A percentile compares a stretch with the other conserved stretches of the same genome.
Conservation (phyloP, 2,113 vertebrate genomes). For the Cololabis saira region DNA sequence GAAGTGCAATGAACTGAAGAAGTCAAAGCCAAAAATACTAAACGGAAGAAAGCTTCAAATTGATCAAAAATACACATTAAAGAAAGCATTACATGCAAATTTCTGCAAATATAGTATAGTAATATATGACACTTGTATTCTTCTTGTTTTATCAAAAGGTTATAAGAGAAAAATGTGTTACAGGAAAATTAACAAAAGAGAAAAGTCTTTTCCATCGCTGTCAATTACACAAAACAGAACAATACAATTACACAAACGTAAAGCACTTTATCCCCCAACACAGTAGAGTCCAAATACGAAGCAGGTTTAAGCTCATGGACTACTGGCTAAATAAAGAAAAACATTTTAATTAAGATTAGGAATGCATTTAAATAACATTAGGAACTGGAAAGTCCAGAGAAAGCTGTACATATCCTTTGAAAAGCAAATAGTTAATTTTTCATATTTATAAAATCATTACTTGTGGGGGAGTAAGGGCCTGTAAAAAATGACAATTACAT, state of each 20-base stretch:
- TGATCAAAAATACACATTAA: constrained; percentile 76
- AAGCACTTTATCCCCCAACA: constrained; percentile 80
- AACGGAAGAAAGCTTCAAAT: constrained; percentile 69
- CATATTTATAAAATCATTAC: constrained; percentile 97
- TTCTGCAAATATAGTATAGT: constrained; percentile 68
- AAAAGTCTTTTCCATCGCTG: constrained; percentile 75
- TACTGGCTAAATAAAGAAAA: constrained; percentile 98
- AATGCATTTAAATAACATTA: constrained; percentile 91
- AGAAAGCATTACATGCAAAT: constrained; percentile 81
- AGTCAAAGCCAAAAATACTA: constrained; percentile 66
- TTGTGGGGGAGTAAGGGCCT: constrained; percentile 90
- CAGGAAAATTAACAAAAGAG: constrained; percentile 79
- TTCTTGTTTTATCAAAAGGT: constrained; percentile 72
- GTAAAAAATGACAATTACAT: constrained; percentile 99
- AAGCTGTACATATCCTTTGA: constrained; percentile 99
- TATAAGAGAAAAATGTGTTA: constrained; percentile 80
- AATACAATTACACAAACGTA: constrained; percentile 78
- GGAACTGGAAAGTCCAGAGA: constrained; percentile 98
- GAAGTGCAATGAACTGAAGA: constrained; percentile 69
- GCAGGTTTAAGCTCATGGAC: constrained; percentile 99
- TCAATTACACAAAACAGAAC: constrained; percentile 80
- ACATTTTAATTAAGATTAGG: constrained; percentile 96
- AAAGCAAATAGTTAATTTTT: constrained; percentile 98
- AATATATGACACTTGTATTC: constrained; percentile 60
- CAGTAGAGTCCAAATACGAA: constrained; percentile 85